Evolutionary conservation across 2,888 invertebrate genomes (phyloP).

Genomic region (Caenorhabditis plicata): DNA sequence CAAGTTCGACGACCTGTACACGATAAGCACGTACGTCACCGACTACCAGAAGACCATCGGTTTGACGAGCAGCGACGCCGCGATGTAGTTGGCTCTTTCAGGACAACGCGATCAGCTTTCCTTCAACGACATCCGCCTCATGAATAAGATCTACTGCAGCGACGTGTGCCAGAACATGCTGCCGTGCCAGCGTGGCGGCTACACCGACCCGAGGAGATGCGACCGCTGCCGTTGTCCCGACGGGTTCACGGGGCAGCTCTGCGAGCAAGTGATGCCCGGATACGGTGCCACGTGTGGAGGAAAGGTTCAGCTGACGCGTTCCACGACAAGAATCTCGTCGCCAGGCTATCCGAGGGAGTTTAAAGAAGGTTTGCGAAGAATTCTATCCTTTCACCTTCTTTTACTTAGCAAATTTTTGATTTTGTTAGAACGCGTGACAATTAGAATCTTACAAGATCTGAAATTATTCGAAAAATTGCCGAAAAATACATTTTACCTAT

Average conservation of each 20-base stretch:
- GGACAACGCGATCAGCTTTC: conserved; percentile 65
- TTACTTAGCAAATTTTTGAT: too few relatives aligned
- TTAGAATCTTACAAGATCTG: too few relatives aligned
- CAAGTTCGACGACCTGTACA: conserved; percentile 64
- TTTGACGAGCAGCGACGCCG: not conserved
- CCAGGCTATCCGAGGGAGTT: conserved; percentile 64
- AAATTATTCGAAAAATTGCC: too few relatives aligned
- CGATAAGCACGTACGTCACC: conserved; percentile 64
- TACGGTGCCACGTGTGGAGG: conserved; percentile 65
- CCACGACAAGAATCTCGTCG: conserved; percentile 46
- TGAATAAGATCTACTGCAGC: conserved; percentile 65
- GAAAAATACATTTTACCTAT: too few relatives aligned
- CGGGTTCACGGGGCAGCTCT: conserved; percentile 64
- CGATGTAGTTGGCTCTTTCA: conserved; percentile 10
- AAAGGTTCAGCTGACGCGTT: conserved; percentile 39
- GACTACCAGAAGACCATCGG: conserved; percentile 66
- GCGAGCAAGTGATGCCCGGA: conserved; percentile 65
- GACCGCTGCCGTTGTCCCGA: conserved; percentile 66
- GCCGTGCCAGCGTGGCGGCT: conserved; percentile 64
- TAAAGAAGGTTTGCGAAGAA: conserved; percentile 58
- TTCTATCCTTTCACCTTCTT: too few relatives aligned
- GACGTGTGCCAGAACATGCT: conserved; percentile 54
- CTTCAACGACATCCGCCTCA: conserved; percentile 65
- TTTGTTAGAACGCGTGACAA: too few relatives aligned
- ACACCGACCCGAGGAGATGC: conserved; percentile 59